These are phyloP conservation scores for Candoia aspera DNA, from an alignment of 2,113 vertebrate genomes.

Conservation along the genomic window DNA sequence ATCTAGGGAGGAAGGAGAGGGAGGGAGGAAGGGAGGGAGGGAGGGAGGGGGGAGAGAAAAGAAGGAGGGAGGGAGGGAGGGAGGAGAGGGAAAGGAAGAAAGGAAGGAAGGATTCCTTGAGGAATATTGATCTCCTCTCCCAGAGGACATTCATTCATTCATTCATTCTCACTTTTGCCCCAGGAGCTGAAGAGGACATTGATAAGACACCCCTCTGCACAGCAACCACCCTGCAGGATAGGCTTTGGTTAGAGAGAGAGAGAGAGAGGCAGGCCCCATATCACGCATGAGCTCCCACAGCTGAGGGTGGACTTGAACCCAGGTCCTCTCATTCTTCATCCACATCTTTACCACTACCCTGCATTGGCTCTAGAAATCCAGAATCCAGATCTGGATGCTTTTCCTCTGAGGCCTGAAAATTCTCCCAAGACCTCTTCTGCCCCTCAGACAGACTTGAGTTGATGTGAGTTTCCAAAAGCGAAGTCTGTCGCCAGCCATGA, in stretches of 20 bases:
- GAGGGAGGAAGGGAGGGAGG: neutral
- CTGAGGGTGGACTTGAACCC: neutral
- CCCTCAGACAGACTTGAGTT: constrained; percentile 56
- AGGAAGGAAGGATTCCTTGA: neutral
- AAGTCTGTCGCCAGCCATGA: constrained; percentile 74
- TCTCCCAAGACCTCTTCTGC: constrained; percentile 57
- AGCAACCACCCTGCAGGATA: neutral
- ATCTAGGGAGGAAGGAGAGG: neutral
- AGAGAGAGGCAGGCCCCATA: no score
- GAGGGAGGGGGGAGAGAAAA: no score
- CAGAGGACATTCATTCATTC: neutral
- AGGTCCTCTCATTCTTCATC: neutral
- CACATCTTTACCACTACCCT: neutral
- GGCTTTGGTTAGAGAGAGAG: neutral
- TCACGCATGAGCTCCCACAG: neutral
- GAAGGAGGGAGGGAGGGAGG: no score
- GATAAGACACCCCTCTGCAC: neutral
- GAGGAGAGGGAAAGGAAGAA: neutral
- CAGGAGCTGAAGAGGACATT: neutral
- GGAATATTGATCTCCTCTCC: neutral
- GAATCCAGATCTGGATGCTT: neutral
- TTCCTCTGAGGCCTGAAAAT: neutral
- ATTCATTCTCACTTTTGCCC: neutral
- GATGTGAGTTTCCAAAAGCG: constrained; percentile 69
- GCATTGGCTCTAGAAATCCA: neutral